Base-by-base conservation (phyloP, 2,797 vertebrate species). In the Rhinatrema bivittatum region DNA sequence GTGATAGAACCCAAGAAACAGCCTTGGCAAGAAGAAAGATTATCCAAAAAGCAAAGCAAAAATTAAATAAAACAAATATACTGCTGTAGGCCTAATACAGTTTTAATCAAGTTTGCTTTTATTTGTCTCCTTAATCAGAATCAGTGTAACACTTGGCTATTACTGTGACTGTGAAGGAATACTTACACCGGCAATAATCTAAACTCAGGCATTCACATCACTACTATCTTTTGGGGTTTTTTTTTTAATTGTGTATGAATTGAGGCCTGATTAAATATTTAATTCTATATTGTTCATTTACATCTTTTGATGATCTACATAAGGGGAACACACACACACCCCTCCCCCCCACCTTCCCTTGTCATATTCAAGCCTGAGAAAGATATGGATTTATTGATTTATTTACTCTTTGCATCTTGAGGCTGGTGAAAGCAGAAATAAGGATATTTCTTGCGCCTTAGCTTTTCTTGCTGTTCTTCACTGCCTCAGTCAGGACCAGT, bases 21-120 rank as follows among this genome's bases (percentile, higher is more conserved):
- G n/a, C n/a, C n/a, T n/a, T n/a, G n/a, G n/a, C n/a, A n/a, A n/a
- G n/a, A n/a, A n/a, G n/a, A n/a, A n/a, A n/a, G n/a, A n/a, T n/a
- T n/a, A n/a, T n/a, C n/a, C n/a, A n/a, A n/a, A n/a, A 32, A 22
- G 25, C 46, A 21, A 41, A 19, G 17, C 52, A 43, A 47, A 2
- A 35, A 60, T 61, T 64, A 65, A 62, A 66, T 55, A 59, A 52
- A 54, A 43, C 56, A 57, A 50, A 42, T 58, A 39, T 37, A 34
- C 43, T 63, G 68, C 49, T 68, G 40, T 58, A 60, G 66, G 52
- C 52, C 42, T 59, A 39, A 20, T 54, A 44, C 62, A 65, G 61
- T 71, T n/a, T 60, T 55, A 68, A 68, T 70, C 61, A 57, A 45
- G 49, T 61, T 66, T 60, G 45, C 60, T 56, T 74, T 65, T 62